These are phyloP conservation scores for Pocota personata DNA, from an alignment of 2,888 invertebrate genomes.

Conservation along the genomic window DNA sequence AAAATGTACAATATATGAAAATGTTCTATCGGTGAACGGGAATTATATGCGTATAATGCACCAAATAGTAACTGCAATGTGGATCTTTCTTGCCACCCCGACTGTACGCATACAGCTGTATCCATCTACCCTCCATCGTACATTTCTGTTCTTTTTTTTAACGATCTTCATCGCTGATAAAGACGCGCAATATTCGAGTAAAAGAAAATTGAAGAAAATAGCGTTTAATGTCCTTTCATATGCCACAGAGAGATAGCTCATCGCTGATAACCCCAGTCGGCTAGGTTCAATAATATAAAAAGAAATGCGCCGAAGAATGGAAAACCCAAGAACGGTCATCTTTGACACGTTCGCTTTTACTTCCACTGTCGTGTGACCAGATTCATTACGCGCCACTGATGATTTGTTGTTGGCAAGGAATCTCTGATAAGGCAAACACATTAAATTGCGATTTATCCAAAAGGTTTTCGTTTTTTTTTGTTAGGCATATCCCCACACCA, in stretches of 20 bases:
- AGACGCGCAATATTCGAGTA: slow-evolving; percentile 22
- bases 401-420: slow-evolving; percentile 30
- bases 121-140: not conserved
- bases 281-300: slow-evolving; percentile 18
- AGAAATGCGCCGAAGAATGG: not conserved
- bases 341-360: not conserved
- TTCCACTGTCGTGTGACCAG: not conserved
- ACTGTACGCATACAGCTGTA: not conserved
- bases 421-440: slow-evolving; percentile 35
- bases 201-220: slow-evolving; percentile 43
- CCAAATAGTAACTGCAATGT: too few relatives aligned
- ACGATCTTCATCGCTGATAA: slow-evolving; percentile 39
- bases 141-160: not conserved
- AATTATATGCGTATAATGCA: too few relatives aligned
- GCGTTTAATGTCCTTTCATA: slow-evolving; percentile 40
- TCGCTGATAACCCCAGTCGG: slow-evolving; percentile 34
- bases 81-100: not conserved
- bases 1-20: too few relatives aligned
- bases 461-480: not conserved
- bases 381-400: slow-evolving; percentile 22
- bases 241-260: slow-evolving; percentile 26
- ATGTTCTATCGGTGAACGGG: too few relatives aligned
- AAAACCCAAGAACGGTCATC: slow-evolving; percentile 6
- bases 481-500: slow-evolving; percentile 18
- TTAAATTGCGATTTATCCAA: slow-evolving; percentile 30